phyloP scores from a whole-genome alignment of 2,797 vertebrate genomes.

The Phylloscopus collybita region DNA sequence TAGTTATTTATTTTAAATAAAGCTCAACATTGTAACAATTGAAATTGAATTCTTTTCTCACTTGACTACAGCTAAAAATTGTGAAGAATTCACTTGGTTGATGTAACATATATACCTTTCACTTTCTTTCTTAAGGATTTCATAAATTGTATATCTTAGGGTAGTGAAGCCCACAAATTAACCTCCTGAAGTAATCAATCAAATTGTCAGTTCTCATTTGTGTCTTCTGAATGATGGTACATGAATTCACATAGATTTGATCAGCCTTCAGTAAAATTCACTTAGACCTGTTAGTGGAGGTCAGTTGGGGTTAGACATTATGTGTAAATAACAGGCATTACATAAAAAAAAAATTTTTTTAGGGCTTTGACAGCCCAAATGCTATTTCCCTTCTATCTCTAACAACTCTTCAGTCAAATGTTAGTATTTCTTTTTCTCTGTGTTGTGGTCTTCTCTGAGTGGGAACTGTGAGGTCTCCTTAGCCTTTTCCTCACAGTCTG shows the following conservation, averaged over 20 bases:
- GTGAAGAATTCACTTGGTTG: not conserved
- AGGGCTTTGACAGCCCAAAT: not conserved
- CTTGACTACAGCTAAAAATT: not conserved
- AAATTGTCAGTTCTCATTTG: not conserved
- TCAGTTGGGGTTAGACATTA: not conserved
- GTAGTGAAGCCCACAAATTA: not conserved
- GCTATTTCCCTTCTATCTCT: not conserved
- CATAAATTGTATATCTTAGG: not conserved
- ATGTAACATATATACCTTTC: not conserved
- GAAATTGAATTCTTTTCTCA: not conserved
- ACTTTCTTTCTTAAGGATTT: not conserved
- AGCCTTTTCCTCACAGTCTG: not conserved
- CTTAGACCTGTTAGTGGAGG: not conserved
- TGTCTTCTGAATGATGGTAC: not conserved
- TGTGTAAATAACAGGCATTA: not conserved
- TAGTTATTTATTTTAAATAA: not conserved
- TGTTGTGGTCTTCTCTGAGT: accelerated
- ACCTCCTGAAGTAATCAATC: not conserved
- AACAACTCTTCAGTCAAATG: not conserved
- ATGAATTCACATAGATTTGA: not conserved
- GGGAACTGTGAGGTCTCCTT: not conserved
- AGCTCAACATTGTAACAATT: not conserved
- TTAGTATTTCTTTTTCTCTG: not conserved
- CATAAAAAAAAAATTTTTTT: not conserved
- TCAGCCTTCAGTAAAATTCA: not conserved